phyloP scores from a whole-genome alignment of 2,888 invertebrate species.

The Sphecodes monilicornis region DNA sequence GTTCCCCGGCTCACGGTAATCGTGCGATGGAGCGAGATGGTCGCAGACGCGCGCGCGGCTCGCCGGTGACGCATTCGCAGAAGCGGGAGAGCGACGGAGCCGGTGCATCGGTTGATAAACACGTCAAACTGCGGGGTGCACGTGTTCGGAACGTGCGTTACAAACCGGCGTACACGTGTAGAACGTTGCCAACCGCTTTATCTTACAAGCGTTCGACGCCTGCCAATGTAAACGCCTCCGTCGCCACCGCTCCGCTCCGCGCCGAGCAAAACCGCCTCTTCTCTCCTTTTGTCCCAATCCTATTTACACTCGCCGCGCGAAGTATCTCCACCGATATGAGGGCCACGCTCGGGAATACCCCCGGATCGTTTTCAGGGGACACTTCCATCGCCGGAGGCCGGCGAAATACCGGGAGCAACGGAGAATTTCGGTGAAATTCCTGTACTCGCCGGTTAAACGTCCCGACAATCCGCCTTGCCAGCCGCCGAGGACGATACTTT shows the following conservation, averaged over 20 bases:
- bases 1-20: constrained; percentile 37
- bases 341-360: not conserved
- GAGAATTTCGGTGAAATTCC: constrained; percentile 35
- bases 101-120: constrained; percentile 70
- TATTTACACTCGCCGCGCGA: constrained; percentile 30
- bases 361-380: not conserved
- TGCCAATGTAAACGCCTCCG: constrained; percentile 74
- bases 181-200: constrained; percentile 71
- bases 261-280: constrained; percentile 31
- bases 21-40: constrained; percentile 20
- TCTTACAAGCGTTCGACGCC: constrained; percentile 75
- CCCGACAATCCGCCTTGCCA: not conserved
- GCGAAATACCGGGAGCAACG: not conserved
- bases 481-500: constrained; percentile 67
- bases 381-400: not conserved
- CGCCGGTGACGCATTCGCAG: constrained; percentile 26
- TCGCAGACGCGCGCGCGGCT: not conserved
- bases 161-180: constrained; percentile 73
- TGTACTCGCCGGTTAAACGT: constrained; percentile 7
- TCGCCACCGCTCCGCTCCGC: constrained; percentile 33
- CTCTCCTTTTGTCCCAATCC: constrained; percentile 43
- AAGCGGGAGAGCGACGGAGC: constrained; percentile 37
- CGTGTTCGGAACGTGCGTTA: constrained; percentile 72
- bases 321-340: constrained; percentile 32
- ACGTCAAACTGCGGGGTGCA: constrained; percentile 70